Evolutionary conservation across 64 coral and sea anemone species (phyloP).

Genomic region (Pocillopora damicornis): DNA sequence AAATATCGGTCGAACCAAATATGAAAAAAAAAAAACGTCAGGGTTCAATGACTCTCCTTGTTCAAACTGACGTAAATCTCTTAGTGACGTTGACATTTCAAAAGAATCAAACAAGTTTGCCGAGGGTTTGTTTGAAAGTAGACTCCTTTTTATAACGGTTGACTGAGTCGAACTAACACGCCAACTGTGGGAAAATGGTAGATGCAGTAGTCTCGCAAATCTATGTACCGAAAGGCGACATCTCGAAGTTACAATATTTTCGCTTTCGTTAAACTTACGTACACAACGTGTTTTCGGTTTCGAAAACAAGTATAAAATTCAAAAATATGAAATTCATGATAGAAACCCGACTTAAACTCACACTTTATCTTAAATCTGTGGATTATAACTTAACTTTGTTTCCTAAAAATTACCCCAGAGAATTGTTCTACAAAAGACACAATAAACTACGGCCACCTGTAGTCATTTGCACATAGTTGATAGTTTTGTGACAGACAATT

Average conservation of each 20-base stretch:
- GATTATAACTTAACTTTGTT: neutral
- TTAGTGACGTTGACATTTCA: conserved; percentile 2
- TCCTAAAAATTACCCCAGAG: neutral
- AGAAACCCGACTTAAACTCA: no score
- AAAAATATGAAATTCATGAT: no score
- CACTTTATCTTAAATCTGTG: no score
- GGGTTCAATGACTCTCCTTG: neutral
- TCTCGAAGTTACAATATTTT: neutral
- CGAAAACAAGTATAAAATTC: no score
- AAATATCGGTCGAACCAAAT: neutral
- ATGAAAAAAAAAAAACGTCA: neutral
- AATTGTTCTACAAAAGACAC: neutral
- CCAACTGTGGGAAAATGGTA: neutral
- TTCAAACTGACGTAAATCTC: conserved; percentile 15
- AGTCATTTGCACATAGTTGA: neutral
- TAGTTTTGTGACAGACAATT: neutral
- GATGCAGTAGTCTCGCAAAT: no score
- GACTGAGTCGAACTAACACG: neutral
- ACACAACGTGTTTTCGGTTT: no score
- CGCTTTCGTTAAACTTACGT: neutral
- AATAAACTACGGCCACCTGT: neutral
- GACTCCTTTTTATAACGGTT: neutral
- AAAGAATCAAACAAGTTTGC: neutral
- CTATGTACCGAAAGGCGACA: no score
- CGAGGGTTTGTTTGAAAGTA: neutral